These are phyloP conservation scores for Anguilla obscura DNA, from an alignment of 2,797 vertebrate genomes.

Conservation along the genomic window DNA sequence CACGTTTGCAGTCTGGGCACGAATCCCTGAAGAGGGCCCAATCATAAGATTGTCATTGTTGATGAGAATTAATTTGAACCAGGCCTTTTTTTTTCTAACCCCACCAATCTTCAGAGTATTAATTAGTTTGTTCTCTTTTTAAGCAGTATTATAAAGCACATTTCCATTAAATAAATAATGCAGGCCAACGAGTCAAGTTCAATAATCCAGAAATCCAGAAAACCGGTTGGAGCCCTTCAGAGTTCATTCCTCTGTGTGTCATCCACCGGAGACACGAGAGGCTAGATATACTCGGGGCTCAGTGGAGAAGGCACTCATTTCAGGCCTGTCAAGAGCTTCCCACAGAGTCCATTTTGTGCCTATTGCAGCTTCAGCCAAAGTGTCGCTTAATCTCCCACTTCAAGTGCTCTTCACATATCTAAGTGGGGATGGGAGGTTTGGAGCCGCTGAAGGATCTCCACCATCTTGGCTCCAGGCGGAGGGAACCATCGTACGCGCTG, in stretches of 20 bases:
- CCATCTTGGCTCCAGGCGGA: background rate
- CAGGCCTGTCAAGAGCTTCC: constrained; percentile 1
- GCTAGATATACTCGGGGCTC: background rate
- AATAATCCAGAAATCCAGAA: background rate
- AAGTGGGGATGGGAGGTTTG: background rate
- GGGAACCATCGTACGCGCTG: background rate
- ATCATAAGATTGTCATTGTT: background rate
- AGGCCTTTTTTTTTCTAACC: no score
- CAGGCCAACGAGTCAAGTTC: background rate
- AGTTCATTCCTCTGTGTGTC: background rate
- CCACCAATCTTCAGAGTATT: background rate
- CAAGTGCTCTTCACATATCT: constrained; percentile 30
- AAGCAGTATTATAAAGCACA: constrained; percentile 17
- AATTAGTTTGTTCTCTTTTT: background rate
- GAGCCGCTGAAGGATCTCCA: background rate
- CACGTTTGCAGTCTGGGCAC: no score
- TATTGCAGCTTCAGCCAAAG: constrained; percentile 15
- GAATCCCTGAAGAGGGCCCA: no score
- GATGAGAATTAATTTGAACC: background rate
- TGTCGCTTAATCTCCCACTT: constrained; percentile 22
- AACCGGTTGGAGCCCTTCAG: background rate
- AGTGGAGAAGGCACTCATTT: constrained; percentile 29
- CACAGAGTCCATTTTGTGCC: constrained; percentile 26
- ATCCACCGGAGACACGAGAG: background rate
- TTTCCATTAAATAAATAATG: constrained; percentile 14